These are phyloP conservation scores for Phylloscopus trochilus DNA, from an alignment of 2,113 vertebrate genomes.

Conservation along the genomic window DNA sequence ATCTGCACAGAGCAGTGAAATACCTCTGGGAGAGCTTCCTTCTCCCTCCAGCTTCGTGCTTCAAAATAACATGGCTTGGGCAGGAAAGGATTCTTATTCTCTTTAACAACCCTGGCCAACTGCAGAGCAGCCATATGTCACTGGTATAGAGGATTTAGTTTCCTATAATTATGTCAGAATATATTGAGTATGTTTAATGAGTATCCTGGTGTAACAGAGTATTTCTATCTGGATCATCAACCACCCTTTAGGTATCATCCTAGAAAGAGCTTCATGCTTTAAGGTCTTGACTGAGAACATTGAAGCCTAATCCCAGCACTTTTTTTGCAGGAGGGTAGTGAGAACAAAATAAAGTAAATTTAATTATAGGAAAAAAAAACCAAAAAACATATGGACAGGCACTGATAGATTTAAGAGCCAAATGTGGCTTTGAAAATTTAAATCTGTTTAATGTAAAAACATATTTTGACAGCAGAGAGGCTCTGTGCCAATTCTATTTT, in stretches of 20 bases:
- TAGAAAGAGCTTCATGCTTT: not conserved
- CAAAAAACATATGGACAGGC: not conserved
- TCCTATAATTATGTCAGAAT: not conserved
- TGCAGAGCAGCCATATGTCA: constrained; percentile 5
- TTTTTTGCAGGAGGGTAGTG: not conserved
- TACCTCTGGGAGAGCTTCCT: not conserved
- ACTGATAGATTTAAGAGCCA: not conserved
- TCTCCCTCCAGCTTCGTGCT: not conserved
- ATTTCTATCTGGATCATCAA: not conserved
- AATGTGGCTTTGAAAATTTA: not conserved
- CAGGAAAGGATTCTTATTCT: not conserved
- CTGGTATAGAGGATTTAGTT: not conserved
- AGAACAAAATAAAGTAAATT: not conserved
- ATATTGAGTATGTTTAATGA: not conserved
- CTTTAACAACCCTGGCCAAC: not conserved
- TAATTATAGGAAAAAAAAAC: not conserved
- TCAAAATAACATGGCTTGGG: not conserved
- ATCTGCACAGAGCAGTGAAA: not conserved
- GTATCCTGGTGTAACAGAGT: not conserved
- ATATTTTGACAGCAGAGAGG: not conserved
- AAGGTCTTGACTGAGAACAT: not conserved
- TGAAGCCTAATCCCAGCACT: not conserved
- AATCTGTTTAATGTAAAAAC: not conserved
- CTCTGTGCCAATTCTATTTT: not conserved
- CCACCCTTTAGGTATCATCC: not conserved